A percentile compares a stretch with the other conserved stretches of the same genome.
phyloP scores from a whole-genome alignment of 2,113 vertebrate genomes.

The Trichechus manatus region DNA sequence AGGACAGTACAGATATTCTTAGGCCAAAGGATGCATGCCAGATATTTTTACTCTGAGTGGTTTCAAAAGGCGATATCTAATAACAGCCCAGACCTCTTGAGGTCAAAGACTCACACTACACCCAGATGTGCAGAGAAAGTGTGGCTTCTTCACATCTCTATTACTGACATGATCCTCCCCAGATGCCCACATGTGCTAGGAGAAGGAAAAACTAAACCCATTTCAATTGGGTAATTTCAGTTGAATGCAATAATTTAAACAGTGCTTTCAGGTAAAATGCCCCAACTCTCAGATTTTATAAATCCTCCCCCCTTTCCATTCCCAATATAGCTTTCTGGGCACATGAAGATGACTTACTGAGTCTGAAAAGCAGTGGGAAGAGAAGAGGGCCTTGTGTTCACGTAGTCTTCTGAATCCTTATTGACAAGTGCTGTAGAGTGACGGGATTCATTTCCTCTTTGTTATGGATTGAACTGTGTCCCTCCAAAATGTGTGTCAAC shows the following conservation, averaged over 20 bases:
- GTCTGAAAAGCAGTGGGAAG: background rate
- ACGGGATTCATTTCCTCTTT: background rate
- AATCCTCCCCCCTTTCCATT: background rate
- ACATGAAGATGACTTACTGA: background rate
- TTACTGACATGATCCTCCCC: background rate
- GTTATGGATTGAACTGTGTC: too few species aligned
- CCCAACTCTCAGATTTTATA: background rate
- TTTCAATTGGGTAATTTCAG: background rate
- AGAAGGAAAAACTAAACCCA: conserved; percentile 11
- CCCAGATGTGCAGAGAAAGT: conserved; percentile 54
- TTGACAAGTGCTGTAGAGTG: background rate
- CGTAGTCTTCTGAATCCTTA: background rate
- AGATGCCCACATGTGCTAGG: background rate
- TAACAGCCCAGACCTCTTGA: conserved; percentile 22
- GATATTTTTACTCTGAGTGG: conserved; percentile 60
- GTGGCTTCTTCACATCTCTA: conserved; percentile 19
- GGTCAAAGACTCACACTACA: conserved; percentile 16
- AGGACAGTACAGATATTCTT: conserved; percentile 55
- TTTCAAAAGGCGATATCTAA: conserved; percentile 54
- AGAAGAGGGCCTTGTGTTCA: background rate
- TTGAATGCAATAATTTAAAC: conserved; percentile 6
- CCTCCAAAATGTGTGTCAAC: too few species aligned
- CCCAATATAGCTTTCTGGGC: background rate
- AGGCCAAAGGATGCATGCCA: conserved; percentile 60
- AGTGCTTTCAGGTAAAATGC: conserved; percentile 17